phyloP scores from a whole-genome alignment of 2,797 vertebrate genomes.

The Notolepis coatsorum region DNA sequence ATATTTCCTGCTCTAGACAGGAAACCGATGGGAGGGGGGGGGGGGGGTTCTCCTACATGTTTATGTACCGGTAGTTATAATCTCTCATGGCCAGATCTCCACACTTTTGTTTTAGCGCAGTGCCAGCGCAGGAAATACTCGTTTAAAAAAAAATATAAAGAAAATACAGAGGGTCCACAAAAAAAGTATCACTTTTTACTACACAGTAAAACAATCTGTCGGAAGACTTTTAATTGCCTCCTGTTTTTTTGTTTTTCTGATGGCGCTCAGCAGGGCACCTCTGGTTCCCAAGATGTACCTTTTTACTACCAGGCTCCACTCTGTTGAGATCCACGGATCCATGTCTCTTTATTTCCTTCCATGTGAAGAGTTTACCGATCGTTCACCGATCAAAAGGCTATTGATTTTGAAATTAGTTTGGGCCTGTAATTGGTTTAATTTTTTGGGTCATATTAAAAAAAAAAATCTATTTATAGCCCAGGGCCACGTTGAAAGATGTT shows the following conservation, averaged over 20 bases:
- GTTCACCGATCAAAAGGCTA: slow-evolving; percentile 32
- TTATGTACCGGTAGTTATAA: too few relatives aligned
- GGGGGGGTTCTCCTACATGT: slow-evolving; percentile 5
- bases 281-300: slow-evolving; percentile 24
- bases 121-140: too few relatives aligned
- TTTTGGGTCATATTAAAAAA: slow-evolving; percentile 67
- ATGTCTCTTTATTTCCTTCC: slow-evolving; percentile 22
- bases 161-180: slow-evolving; percentile 17
- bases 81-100: not conserved
- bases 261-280: slow-evolving; percentile 12
- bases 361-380: slow-evolving; percentile 43
- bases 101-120: not conserved
- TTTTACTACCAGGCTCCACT: slow-evolving; percentile 23
- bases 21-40: slow-evolving; percentile 12
- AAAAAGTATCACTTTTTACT: not conserved
- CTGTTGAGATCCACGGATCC: slow-evolving; percentile 10
- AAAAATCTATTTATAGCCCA: slow-evolving; percentile 72
- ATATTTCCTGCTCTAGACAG: slow-evolving; percentile 11
- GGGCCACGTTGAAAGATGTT: slow-evolving; percentile 62
- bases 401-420: slow-evolving; percentile 36
- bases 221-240: not conserved
- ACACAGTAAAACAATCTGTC: slow-evolving; percentile 6
- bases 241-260: not conserved
- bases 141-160: slow-evolving; percentile 13
- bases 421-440: slow-evolving; percentile 68